These are phyloP conservation scores for Tuberolachnus salignus DNA, from an alignment of 2,888 invertebrate species.

Conservation along the genomic window DNA sequence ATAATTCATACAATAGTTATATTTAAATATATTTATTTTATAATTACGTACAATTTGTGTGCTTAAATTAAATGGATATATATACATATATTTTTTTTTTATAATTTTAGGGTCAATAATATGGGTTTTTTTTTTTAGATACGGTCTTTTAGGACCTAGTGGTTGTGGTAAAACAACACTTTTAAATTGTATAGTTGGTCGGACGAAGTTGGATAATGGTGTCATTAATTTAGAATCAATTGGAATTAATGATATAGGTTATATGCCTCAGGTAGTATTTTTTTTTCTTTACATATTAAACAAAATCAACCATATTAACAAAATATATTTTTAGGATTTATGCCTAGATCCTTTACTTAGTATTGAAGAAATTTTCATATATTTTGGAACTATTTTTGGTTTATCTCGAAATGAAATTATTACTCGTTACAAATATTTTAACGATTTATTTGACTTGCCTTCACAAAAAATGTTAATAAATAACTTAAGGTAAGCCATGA, in stretches of 20 bases:
- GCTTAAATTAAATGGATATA: neutral
- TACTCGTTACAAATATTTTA: slow-evolving; percentile 64
- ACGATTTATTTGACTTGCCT: slow-evolving; percentile 43
- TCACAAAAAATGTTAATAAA: slow-evolving; percentile 41
- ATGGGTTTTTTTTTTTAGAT: slow-evolving; percentile 65
- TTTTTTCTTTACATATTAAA: neutral
- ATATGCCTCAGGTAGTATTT: slow-evolving; percentile 68
- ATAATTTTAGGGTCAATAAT: neutral
- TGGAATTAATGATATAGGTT: slow-evolving; percentile 63
- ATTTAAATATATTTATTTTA: neutral
- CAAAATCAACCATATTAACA: neutral
- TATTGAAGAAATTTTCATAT: slow-evolving; percentile 81
- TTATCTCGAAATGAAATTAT: slow-evolving; percentile 66
- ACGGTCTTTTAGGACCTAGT: slow-evolving; percentile 67
- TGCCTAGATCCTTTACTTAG: slow-evolving; percentile 66
- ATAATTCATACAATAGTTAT: too few species aligned
- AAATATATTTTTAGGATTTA: slow-evolving; percentile 42
- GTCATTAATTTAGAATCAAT: slow-evolving; percentile 64
- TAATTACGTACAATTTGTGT: too few species aligned
- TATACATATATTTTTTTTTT: neutral
- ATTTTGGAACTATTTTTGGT: slow-evolving; percentile 85
- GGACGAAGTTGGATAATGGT: slow-evolving; percentile 64
- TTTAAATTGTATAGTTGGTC: slow-evolving; percentile 65
- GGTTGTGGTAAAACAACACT: slow-evolving; percentile 68
- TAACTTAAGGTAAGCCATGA: slow-evolving; percentile 34